phyloP scores from a whole-genome alignment of 2,113 vertebrate species.

The Pachycephala philippinensis region DNA sequence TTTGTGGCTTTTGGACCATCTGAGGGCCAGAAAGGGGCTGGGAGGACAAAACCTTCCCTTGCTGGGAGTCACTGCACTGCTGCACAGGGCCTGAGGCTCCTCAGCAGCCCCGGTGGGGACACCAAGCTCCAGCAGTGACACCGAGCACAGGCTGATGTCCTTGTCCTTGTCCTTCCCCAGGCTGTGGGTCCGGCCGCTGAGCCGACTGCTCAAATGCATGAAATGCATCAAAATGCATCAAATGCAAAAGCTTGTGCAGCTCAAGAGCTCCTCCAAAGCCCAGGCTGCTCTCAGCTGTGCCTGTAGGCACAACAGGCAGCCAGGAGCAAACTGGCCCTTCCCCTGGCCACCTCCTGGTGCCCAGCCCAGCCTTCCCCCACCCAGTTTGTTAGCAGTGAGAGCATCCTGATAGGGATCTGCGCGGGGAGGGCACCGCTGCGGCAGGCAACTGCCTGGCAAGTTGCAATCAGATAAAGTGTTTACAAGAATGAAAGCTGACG shows the following conservation, averaged over 20 bases:
- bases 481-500: background rate
- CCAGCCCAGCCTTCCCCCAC: background rate
- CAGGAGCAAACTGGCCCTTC: background rate
- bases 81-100: background rate
- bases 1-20: background rate
- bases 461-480: background rate
- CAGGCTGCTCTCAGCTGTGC: background rate
- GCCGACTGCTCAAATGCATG: too few relatives aligned
- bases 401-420: background rate
- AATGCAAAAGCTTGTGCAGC: background rate
- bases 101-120: background rate
- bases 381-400: background rate
- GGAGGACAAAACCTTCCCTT: background rate
- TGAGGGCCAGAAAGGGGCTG: background rate
- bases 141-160: background rate
- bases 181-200: fast-evolving
- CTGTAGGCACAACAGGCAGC: fast-evolving
- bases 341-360: background rate
- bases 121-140: background rate
- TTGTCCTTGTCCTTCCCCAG: background rate
- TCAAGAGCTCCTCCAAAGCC: background rate
- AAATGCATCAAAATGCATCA: too few relatives aligned
- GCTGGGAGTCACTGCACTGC: background rate
- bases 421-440: background rate
- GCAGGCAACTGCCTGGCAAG: background rate